Evolutionary conservation across 2,888 invertebrate species (phyloP).

Genomic region (Parasteatoda lunata): DNA sequence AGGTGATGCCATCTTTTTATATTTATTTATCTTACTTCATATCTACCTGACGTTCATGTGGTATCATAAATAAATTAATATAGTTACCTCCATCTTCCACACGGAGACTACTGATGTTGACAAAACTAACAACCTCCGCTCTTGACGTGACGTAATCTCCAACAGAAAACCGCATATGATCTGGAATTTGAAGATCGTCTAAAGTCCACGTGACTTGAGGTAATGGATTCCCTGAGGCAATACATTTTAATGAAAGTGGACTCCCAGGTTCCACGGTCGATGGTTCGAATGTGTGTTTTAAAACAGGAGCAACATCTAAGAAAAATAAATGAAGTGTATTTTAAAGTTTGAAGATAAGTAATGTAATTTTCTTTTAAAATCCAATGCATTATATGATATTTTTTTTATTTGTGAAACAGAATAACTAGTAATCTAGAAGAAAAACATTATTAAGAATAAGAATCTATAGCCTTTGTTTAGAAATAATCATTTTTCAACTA

Average conservation of each 20-base stretch:
- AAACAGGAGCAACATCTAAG: slow-evolving; percentile 74
- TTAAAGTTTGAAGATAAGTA: too few species aligned
- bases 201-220: slow-evolving; percentile 72
- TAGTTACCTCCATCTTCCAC: slow-evolving; percentile 71
- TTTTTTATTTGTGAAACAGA: too few species aligned
- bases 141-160: slow-evolving; percentile 72
- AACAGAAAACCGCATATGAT: slow-evolving; percentile 71
- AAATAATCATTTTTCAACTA: too few species aligned
- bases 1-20: too few species aligned
- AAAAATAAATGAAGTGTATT: not conserved
- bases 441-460: too few species aligned
- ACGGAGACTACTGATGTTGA: slow-evolving; percentile 70
- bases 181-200: slow-evolving; percentile 73
- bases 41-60: not conserved
- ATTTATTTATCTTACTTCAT: too few species aligned
- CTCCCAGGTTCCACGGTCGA: slow-evolving; percentile 83
- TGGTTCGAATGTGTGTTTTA: slow-evolving; percentile 88
- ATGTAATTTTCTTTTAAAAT: too few species aligned
- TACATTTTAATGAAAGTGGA: slow-evolving; percentile 71
- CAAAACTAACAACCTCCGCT: slow-evolving; percentile 74
- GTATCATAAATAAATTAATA: not conserved
- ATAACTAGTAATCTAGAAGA: too few species aligned
- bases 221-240: slow-evolving; percentile 71
- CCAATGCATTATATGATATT: too few species aligned
- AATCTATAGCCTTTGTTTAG: too few species aligned